Conservation (phyloP, 2,113 vertebrate genomes). For the Orthonyx spaldingii region DNA sequence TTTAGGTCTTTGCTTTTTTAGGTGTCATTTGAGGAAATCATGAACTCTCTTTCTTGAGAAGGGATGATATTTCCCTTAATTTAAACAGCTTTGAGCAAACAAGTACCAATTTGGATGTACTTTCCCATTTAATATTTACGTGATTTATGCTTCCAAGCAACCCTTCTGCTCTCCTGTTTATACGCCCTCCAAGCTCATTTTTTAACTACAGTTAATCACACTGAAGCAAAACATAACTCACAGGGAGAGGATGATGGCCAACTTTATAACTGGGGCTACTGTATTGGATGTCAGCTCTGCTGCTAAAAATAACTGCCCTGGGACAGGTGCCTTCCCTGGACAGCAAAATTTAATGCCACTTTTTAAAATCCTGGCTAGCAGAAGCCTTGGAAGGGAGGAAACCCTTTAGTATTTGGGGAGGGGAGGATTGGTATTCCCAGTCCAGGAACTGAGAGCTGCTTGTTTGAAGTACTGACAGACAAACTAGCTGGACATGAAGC, state of each 20-base stretch:
- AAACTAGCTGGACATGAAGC: not conserved
- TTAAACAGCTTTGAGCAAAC: conserved; percentile 56
- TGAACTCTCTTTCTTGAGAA: not conserved
- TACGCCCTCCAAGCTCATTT: conserved; percentile 40
- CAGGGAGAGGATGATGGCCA: not conserved
- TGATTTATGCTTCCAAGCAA: conserved; percentile 50
- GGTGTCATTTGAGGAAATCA: not conserved
- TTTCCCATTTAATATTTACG: conserved; percentile 39
- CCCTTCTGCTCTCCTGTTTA: conserved; percentile 47
- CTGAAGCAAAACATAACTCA: conserved; percentile 42
- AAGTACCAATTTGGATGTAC: conserved; percentile 36
- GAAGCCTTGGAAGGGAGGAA: not conserved
- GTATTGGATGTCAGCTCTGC: conserved; percentile 18
- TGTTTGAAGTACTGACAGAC: not conserved
- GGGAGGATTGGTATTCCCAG: not conserved
- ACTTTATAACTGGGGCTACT: not conserved
- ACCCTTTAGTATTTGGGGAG: not conserved
- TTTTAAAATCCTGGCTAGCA: not conserved
- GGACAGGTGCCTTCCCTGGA: conserved; percentile 17
- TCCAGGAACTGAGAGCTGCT: not conserved
- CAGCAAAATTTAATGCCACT: conserved; percentile 22
- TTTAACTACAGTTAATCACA: conserved; percentile 55
- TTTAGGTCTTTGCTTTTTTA: not conserved
- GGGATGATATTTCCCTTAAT: conserved; percentile 4
- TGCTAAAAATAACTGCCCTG: conserved; percentile 25